Percentiles rank a stretch among this genome's conserved stretches.
Evolutionary conservation across 2,113 vertebrate genomes (phyloP).

Genomic region (Junco hyemalis): DNA sequence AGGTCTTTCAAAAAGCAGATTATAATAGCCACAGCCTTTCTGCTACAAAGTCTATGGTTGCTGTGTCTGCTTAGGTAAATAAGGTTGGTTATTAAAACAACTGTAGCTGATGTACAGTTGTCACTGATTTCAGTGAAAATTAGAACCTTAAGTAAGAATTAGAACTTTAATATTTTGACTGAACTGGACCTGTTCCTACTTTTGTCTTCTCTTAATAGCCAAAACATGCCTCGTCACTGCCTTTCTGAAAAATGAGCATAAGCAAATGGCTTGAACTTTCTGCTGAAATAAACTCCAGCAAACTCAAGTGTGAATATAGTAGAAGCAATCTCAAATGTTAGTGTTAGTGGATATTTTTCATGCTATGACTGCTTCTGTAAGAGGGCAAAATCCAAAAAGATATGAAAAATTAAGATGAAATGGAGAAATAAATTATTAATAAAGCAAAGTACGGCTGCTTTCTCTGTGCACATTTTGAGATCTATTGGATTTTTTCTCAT

Average conservation of each 20-base stretch:
- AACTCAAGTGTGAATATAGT: neutral
- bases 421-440: slow-evolving; percentile 63
- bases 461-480: slow-evolving; percentile 26
- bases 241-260: neutral
- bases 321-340: neutral
- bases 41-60: neutral
- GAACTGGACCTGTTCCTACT: neutral
- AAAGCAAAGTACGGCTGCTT: slow-evolving; percentile 45
- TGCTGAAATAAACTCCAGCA: neutral
- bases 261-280: neutral
- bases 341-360: slow-evolving; percentile 14
- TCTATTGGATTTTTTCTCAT: slow-evolving; percentile 58
- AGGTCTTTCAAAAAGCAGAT: neutral
- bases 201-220: neutral
- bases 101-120: neutral
- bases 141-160: neutral
- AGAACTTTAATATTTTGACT: neutral
- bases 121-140: neutral
- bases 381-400: neutral
- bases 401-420: slow-evolving; percentile 60
- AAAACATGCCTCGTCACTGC: neutral
- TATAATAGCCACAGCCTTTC: neutral
- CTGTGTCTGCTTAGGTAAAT: neutral
- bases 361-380: neutral
- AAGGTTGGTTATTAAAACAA: neutral